Percentiles rank a stretch among this genome's conserved stretches.
These are phyloP conservation scores for Eristalis pertinax DNA, from an alignment of 2,888 invertebrate species.

Conservation along the genomic window DNA sequence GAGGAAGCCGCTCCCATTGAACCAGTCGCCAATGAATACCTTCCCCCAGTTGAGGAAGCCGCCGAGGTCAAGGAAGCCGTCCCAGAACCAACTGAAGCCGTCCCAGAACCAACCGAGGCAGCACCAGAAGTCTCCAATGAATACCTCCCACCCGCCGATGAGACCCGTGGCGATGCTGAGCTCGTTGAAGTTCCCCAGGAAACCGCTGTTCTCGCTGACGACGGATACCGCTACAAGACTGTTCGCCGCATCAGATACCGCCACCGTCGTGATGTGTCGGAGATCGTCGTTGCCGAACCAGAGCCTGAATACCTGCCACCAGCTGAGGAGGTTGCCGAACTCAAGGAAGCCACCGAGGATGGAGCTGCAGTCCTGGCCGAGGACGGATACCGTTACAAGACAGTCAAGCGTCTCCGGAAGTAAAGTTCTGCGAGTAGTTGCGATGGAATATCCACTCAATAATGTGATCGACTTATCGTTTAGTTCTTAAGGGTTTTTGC, in stretches of 20 bases:
- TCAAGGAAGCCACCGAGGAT: neutral
- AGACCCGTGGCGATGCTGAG: conserved; percentile 30
- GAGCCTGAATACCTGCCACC: conserved; percentile 75
- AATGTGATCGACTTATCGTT: conserved; percentile 59
- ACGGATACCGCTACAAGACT: conserved; percentile 51
- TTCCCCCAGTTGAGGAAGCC: conserved; percentile 73
- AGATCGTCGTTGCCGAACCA: neutral
- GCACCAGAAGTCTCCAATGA: conserved; percentile 48
- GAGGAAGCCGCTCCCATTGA: neutral
- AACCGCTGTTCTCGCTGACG: conserved; percentile 65
- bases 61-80: neutral
- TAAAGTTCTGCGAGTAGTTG: neutral
- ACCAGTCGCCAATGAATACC: conserved; percentile 74
- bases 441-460: conserved; percentile 16
- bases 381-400: conserved; percentile 59
- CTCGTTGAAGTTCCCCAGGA: conserved; percentile 63
- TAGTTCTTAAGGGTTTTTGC: conserved; percentile 48
- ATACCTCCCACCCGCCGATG: conserved; percentile 67
- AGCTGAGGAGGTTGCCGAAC: conserved; percentile 3
- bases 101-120: conserved; percentile 31
- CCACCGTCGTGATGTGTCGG: conserved; percentile 42
- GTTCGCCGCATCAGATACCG: conserved; percentile 37
- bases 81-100: conserved; percentile 6
- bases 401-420: conserved; percentile 59
- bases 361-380: conserved; percentile 32